phyloP scores from a whole-genome alignment of 1,140 invertebrate genomes.

The Zaprionus nigranus region DNA sequence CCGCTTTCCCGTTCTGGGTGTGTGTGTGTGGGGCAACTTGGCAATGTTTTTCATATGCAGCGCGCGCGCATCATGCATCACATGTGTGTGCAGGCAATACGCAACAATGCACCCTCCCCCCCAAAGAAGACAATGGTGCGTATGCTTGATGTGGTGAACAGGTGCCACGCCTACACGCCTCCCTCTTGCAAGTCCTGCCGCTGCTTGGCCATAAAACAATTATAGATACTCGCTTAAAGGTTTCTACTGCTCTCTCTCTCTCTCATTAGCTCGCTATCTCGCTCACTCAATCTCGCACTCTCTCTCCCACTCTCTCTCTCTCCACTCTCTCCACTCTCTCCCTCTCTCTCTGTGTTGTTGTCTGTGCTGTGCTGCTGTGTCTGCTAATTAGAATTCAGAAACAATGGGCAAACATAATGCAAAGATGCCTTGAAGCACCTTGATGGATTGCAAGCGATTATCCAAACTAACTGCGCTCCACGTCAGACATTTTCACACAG shows the following conservation, averaged over 20 bases:
- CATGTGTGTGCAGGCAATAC: constrained; percentile 14
- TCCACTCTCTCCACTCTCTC: not conserved
- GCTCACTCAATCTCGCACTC: not conserved
- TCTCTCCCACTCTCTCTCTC: not conserved
- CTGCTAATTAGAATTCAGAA: constrained; percentile 1
- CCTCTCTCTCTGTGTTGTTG: not conserved
- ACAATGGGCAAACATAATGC: constrained; percentile 1
- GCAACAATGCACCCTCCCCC: constrained; percentile 4
- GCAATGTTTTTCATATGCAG: constrained; percentile 31
- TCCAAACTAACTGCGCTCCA: not conserved
- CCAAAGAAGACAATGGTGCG: constrained; percentile 23
- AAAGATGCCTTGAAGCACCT: not conserved
- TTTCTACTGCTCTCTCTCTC: not conserved
- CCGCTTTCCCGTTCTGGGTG: constrained; percentile 17
- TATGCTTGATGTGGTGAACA: constrained; percentile 15
- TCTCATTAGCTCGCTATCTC: not conserved
- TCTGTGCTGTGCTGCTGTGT: not conserved
- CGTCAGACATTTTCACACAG: too few relatives aligned
- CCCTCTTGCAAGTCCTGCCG: not conserved
- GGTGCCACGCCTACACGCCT: constrained; percentile 27
- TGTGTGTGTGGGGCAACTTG: constrained; percentile 1
- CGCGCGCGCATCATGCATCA: constrained; percentile 55
- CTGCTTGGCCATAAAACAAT: constrained; percentile 31
- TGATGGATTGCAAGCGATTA: constrained; percentile 4
- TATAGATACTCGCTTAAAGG: constrained; percentile 45